Base-by-base conservation (phyloP, 2,797 vertebrate species). In the Dermochelys coriacea region DNA sequence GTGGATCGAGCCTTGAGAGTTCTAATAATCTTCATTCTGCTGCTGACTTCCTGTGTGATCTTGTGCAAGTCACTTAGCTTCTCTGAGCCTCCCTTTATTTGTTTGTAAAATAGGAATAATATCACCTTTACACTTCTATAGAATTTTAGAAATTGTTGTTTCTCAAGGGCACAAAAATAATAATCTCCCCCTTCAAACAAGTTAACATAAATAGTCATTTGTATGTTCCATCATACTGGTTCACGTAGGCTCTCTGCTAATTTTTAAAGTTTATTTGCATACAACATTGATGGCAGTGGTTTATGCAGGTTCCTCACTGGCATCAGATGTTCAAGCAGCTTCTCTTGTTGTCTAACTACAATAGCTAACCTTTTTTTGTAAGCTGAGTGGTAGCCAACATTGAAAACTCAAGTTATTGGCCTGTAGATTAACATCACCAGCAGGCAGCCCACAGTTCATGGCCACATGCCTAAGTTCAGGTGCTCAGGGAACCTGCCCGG, bases 221-320 rank as follows among this genome's bases (percentile, higher is more conserved):
- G n/a, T 9, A 84, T 91, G 4, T 52, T 85, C 25, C 59, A 7
- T 90, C 79, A 34, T 80, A 45, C 74, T 54, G 50, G 77, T 91
- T 92, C 52, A 31, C 29, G 84, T 92, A 7, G 90, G 25, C 71
- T 94, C 45, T 12, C n/a, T 82, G 29, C 64, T 91, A 14, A 61
- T 95, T 79, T 50, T 50, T 50, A 50, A 19, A 0, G 0, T 45
- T 41, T 47, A 54, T 6, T 31, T 41, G 49, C 57, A 8, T 75
- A n/a, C 80, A 79, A 74, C 85, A 95, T 77, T 82, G 54, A 12
- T 59, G 47, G n/a, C 51, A 64, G n/a, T 77, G 9, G 45, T 27
- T 81, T 80, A 19, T 74, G 49, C 55, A 83, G 55, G 16, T 54
- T 88, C 51, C 82, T 90, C 88, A 49, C 31, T 88, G 37, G n/a